phyloP scores from a whole-genome alignment of 2,113 vertebrate genomes.

The Mustelus asterias region DNA sequence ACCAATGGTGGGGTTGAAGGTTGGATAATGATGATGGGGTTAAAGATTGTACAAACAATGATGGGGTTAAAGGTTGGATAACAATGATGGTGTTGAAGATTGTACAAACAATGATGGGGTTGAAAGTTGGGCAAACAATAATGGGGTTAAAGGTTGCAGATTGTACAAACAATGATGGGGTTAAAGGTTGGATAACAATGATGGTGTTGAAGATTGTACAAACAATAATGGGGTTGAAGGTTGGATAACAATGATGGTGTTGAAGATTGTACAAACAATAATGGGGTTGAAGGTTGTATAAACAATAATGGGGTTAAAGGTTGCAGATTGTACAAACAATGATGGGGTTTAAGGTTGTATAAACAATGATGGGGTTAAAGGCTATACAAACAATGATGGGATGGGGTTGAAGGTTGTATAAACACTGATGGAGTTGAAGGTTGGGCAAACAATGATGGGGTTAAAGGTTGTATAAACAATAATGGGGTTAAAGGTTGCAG shows the following conservation, averaged over 20 bases:
- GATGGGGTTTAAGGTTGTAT: not conserved
- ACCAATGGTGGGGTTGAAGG: not conserved
- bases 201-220: not conserved
- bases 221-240: not conserved
- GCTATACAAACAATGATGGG: not conserved
- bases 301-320: not conserved
- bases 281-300: not conserved
- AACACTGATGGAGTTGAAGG: not conserved
- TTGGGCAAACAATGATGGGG: not conserved
- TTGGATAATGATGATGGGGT: not conserved
- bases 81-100: not conserved
- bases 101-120: not conserved
- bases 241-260: not conserved
- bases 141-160: not conserved
- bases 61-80: not conserved
- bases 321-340: not conserved
- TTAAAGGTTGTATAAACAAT: not conserved
- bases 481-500: too few species aligned
- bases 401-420: not conserved
- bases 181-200: too few species aligned
- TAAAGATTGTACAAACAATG: not conserved
- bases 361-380: not conserved
- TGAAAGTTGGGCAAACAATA: not conserved
- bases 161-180: not conserved
- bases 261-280: not conserved